Evolutionary conservation across 2,888 invertebrate species (phyloP), one percentile per base, ranked within the genome.

Genomic region (Drosophila suboccidentalis): DNA sequence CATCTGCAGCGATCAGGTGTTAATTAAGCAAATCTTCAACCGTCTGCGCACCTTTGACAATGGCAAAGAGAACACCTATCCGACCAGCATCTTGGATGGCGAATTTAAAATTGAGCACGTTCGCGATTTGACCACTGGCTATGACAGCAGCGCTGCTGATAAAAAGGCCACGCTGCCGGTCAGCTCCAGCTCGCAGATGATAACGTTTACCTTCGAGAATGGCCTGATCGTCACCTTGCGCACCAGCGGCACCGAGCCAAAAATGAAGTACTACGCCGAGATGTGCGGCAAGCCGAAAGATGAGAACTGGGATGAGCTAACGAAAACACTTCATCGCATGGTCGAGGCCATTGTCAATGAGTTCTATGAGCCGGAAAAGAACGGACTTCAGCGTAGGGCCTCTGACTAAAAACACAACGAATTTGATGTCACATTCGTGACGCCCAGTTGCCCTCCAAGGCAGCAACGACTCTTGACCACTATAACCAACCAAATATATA

Each of bases 211-310:
- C 9, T 98, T 99, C 92, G 94, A 94, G 58, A 97, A 97, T 93
- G 98, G 98, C 0, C 94, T 97, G 74, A 95, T 96, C 9, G 95
- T 97, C 1, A 99, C 98, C 0, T 93, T 99, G 36, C 94, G 99
- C 76, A 98, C 99, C 1, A 98, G 98, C 92, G 99, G 99, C 49
- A 99, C 99, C 0, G 99, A 99, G 92, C 99, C 99, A 44, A 99
- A 99, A 93, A 95, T 99, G 87, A 99, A 99, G 93, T 99, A 98
- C 93, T 99, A 99, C 93, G 96, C 97, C 0, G 99, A 99, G 92
- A 94, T 98, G 63, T 96, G 97, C 78, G 96, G 96, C 67, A 91
- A 94, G 47, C 95, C 96, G 13, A 94, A 93, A 17, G 94, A 95
- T 84, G 94, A 93, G 95, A 95, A 97, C 92, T 94, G 95, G 92